Base-by-base conservation (phyloP, 2,888 invertebrate genomes). In the Ceriagrion tenellum region DNA sequence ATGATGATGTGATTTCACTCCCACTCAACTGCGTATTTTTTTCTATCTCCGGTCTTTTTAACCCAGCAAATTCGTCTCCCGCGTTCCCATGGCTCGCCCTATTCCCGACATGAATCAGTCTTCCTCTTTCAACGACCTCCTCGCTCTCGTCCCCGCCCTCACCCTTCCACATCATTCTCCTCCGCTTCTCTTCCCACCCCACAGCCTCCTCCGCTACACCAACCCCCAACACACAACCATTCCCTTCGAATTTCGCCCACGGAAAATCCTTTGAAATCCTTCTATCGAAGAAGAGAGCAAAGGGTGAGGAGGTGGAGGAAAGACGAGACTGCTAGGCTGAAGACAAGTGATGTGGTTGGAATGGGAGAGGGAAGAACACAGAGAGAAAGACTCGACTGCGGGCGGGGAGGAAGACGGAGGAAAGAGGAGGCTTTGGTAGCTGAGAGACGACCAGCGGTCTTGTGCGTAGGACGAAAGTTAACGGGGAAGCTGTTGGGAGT, bases 261-360 rank as follows among this genome's bases (percentile, higher is more conserved):
- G 93, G 69, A 81, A 93, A 93, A 93, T 69, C 93, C 93, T 93
- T 93, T 93, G 93, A 93, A 93, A 93, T 93, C 93, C 93, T 93
- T 47, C 93, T 93, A 47, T 55, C 69, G 93, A 81, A 35, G 35
- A 69, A 81, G 81, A 26, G 35, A 69, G n/a, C 23, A 69, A 8
- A 12, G 26, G 81, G 13, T 30, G 0, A 16, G 2, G 35, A 8
- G 81, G n/a, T 16, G 18, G 81, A n/a, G 69, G 69, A 10, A 59
- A 63, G 47, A 74, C 26, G 93, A 93, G 93, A 93, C 74, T 93
- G 69, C 69, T 69, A 69, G 69, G 69, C 69, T 55, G 93, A 69
- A 93, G 93, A 93, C 93, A 93, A 93, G 93, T 93, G 93, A 93
- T 93, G 93, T 69, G 93, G 93, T 93, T 93, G 93, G 69, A 63